A percentile compares a stretch with the other conserved stretches of the same genome.
Evolutionary conservation across 2,113 vertebrate genomes (phyloP).

Genomic region (Otolemur garnettii): DNA sequence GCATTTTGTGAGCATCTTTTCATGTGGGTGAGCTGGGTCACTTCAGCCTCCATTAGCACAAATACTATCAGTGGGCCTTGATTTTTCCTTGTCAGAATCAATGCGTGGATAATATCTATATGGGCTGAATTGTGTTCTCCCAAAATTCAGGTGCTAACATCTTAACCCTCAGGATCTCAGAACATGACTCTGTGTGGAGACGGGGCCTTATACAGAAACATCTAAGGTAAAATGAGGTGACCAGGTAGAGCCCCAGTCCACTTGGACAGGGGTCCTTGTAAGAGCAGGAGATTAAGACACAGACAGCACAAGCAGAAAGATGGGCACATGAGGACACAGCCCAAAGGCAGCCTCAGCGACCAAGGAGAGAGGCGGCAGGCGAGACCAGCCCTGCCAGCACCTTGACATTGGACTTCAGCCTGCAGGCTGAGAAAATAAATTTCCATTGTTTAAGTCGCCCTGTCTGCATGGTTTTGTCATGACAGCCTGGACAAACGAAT

Average conservation of each 20-base stretch:
- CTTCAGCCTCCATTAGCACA: rapidly evolving
- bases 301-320: too few relatives aligned
- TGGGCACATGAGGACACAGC: rapidly evolving
- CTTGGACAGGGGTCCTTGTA: background rate
- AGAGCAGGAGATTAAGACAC: background rate
- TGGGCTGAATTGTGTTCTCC: background rate
- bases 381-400: background rate
- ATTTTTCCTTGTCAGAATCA: background rate
- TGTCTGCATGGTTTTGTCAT: rapidly evolving
- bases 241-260: background rate
- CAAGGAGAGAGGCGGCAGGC: background rate
- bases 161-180: background rate
- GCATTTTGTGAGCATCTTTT: background rate
- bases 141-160: background rate
- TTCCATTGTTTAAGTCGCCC: background rate
- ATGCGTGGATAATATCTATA: background rate
- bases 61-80: rapidly evolving
- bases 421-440: background rate
- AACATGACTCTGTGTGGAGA: background rate
- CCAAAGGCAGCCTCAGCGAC: background rate
- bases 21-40: rapidly evolving
- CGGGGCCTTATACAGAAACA: background rate
- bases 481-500: rapidly evolving
- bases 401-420: background rate
- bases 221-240: background rate